Base-by-base conservation (phyloP, 2,113 vertebrate species). In the Epinephelus moara region DNA sequence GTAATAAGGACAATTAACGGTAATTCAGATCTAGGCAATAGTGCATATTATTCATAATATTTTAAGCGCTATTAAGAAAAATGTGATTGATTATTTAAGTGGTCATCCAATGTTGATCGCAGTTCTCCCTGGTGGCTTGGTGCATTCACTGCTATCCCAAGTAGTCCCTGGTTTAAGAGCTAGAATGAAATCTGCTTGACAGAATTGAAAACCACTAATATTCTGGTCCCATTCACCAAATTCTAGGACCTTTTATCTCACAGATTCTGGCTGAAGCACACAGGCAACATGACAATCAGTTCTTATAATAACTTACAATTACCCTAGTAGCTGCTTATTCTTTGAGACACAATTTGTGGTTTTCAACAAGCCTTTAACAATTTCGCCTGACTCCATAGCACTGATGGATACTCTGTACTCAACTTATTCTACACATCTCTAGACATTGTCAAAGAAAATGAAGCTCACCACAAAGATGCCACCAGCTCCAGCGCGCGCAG, bases 401-500 rank as follows among this genome's bases (percentile, higher is more conserved):
- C 33, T 19, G 23, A 10, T 18, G 10, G 21, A 27, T 19, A 12
- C 45, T 52, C 55, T n/a, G 2, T 47, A 19, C 18, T 27, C 10
- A 73, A 27, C 23, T 23, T 68, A 13, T 66, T 40, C 33, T 37
- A 21, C n/a, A 74, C 53, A 27, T 60, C 0, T 80, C 6, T 21
- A 11, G 12, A 52, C 40, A 70, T 25, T 17, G 19, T 15, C 30
- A 75, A 17, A 60, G 15, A 78, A 25, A 72, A 1, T 25, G 17
- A 14, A 50, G 87, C 96, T 96, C 89, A 99, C 98, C 96, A 98
- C 96, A 96, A 99, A 99, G 61, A 98, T 93, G 87, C 97, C 97
- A 71, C 97, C 97, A 23, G 95, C 96, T 93, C 96, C 92, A 87
- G 91, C 94, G 1, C 95, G 93, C 11, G 83, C 94, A 78, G 96